Base-by-base conservation (phyloP, 2,797 vertebrate species). In the Eidolon dupreanum region DNA sequence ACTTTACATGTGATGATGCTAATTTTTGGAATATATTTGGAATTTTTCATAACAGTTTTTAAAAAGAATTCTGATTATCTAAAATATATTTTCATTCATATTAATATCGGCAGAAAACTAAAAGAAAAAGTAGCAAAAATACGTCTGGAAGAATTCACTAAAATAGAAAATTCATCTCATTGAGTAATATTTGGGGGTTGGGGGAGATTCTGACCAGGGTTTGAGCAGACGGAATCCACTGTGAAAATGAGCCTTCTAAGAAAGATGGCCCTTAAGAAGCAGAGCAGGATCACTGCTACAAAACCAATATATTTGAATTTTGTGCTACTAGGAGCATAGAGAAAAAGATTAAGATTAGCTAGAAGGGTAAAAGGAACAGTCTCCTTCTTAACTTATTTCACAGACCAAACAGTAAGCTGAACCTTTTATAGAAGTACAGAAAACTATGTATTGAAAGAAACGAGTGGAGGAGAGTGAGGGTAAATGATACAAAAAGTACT, bases 41-140 rank as follows among this genome's bases (percentile, higher is more conserved):
- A 65, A 92, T 86, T 91, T 92, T 75, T 24, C 38, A 51, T 13
- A 95, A 71, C 13, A 49, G 0, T 19, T 70, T 92, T 81, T 3
- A 36, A 68, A 65, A 63, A 19, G 24, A 65, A 88, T 43, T 1
- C 1, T 61, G 8, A 63, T 43, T 43, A 38, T 24, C 17, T 95
- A 93, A 92, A 92, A 90, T 89, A 65, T 38, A 53, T 90, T 87
- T 87, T 59, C 15, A 63, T 84, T 94, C 81, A 38, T 46, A 49
- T 74, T 33, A 70, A 4, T 43, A 61, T 63, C 8, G 43, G 28
- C 41, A 82, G 31, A 61, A 95, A 86, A 68, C 8, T 17, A 61
- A 79, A 95, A 74, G 6, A 87, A 94, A 90, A 87, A 24, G 15
- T 20, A 49, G 73, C 22, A 92, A 86, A 46, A 70, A n/a, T 33